Evolutionary conservation across 2,888 invertebrate genomes (phyloP).

Genomic region (Zonitis immaculata): DNA sequence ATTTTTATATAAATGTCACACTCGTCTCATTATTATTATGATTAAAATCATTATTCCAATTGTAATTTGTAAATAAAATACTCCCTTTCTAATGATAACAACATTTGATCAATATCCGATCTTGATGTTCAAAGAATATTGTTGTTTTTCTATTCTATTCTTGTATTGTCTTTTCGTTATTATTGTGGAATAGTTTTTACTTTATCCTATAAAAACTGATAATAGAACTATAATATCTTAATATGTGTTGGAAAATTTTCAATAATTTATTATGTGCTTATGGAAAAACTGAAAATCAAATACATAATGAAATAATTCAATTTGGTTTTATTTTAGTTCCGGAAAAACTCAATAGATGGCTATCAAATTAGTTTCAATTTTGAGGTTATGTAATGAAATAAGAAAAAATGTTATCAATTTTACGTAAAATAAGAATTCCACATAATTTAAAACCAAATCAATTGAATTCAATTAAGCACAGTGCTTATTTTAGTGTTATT

Average conservation of each 20-base stretch:
- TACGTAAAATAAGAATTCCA: background rate
- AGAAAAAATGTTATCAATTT: conserved; percentile 1
- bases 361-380: too few species aligned
- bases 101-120: conserved; percentile 33
- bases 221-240: conserved; percentile 17
- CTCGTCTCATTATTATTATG: too few species aligned
- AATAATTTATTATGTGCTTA: conserved; percentile 39
- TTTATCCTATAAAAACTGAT: conserved; percentile 21
- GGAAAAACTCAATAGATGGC: too few species aligned
- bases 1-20: too few species aligned
- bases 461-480: background rate
- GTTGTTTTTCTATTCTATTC: conserved; percentile 29
- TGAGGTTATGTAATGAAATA: background rate
- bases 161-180: conserved; percentile 30
- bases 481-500: background rate
- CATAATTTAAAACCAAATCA: background rate
- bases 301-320: conserved; percentile 7
- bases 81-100: conserved; percentile 35
- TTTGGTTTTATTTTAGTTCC: too few species aligned
- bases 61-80: conserved; percentile 31
- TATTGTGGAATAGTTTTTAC: conserved; percentile 30
- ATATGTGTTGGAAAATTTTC: conserved; percentile 38
- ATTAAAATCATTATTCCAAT: too few species aligned
- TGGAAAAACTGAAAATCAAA: conserved; percentile 22
- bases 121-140: conserved; percentile 34